Evolutionary conservation across 2,797 vertebrate genomes (phyloP).

Genomic region (Picus viridis): DNA sequence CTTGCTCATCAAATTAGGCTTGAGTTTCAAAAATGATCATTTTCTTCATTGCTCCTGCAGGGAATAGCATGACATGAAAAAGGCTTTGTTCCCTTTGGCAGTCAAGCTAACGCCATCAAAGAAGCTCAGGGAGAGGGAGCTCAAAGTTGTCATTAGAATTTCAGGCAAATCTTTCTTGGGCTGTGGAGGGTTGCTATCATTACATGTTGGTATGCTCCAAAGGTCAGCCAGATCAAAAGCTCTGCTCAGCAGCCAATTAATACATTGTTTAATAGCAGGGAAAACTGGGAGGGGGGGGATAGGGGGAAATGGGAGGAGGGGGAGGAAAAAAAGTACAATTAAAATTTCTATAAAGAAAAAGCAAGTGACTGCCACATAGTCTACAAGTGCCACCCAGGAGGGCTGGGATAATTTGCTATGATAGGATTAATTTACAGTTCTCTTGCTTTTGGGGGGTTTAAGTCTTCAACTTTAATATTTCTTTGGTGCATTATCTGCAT

Average conservation of each 20-base stretch:
- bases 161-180: conserved; percentile 14
- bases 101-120: conserved; percentile 49
- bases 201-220: not conserved
- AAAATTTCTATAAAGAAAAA: conserved; percentile 35
- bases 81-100: conserved; percentile 50
- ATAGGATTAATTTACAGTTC: conserved; percentile 36
- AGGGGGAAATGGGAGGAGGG: too few species aligned
- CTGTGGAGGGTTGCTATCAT: not conserved
- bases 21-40: conserved; percentile 40
- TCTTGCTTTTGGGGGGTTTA: conserved; percentile 17
- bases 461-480: conserved; percentile 50
- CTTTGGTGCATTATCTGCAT: conserved; percentile 44
- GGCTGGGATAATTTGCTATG: conserved; percentile 15
- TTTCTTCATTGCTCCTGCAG: conserved; percentile 15
- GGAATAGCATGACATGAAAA: conserved; percentile 49
- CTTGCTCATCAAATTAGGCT: conserved; percentile 29
- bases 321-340: not conserved
- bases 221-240: conserved; percentile 28
- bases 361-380: not conserved
- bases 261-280: conserved; percentile 24
- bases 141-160: conserved; percentile 60
- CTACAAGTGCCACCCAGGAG: not conserved
- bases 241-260: conserved; percentile 53
- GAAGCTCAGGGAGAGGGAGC: conserved; percentile 40
- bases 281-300: not conserved